A percentile compares a stretch with the other conserved stretches of the same genome.
These are phyloP conservation scores for Cataglyphis altisquamis DNA, from an alignment of 2,888 invertebrate genomes.

Conservation along the genomic window DNA sequence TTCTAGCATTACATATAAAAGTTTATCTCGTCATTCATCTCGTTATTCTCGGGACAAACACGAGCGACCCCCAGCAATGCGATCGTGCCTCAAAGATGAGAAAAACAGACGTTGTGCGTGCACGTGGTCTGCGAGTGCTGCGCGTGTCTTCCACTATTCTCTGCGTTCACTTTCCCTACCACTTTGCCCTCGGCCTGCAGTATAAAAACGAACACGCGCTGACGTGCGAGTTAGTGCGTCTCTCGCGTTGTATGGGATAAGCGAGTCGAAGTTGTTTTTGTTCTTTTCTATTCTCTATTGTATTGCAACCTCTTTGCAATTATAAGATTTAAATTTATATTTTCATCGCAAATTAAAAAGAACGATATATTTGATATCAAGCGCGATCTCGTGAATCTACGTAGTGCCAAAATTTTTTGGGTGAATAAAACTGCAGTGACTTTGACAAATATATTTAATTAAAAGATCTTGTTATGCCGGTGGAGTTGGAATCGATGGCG, in stretches of 20 bases:
- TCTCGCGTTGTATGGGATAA: constrained; percentile 56
- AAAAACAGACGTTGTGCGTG: constrained; percentile 80
- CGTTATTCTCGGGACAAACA: not conserved
- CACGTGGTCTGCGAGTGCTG: constrained; percentile 81
- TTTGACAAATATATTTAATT: not conserved
- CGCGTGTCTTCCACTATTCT: constrained; percentile 58
- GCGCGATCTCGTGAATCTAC: not conserved
- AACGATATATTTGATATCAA: not conserved
- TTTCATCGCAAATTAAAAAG: not conserved
- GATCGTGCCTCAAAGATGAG: constrained; percentile 33
- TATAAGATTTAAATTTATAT: not conserved
- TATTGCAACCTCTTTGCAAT: not conserved
- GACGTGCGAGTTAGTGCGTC: constrained; percentile 75
- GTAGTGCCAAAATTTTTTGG: not conserved
- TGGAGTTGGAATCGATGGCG: constrained; percentile 78
- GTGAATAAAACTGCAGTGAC: constrained; percentile 13
- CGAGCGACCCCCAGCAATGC: not conserved
- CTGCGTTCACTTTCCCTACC: constrained; percentile 58
- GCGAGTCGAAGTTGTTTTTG: not conserved
- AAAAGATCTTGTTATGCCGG: constrained; percentile 75
- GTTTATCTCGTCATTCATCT: not conserved
- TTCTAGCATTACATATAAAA: not conserved
- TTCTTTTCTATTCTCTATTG: not conserved
- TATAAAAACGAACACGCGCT: constrained; percentile 79
- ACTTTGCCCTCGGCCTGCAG: constrained; percentile 38